Conservation (phyloP, 2,888 invertebrate genomes). For the Didymodactylos carnosus region DNA sequence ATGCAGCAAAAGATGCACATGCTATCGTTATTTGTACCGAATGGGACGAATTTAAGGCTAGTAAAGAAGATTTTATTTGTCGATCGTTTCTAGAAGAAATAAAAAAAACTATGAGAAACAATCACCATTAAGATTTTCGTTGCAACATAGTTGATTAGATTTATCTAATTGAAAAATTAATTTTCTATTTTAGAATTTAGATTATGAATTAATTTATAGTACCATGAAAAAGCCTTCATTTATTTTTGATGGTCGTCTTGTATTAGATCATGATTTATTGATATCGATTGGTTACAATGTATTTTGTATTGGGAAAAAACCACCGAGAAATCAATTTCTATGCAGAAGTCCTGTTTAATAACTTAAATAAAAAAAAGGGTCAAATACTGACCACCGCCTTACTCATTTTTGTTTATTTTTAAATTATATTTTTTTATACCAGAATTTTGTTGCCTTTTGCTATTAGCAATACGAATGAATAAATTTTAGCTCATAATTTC, state of each 20-base stretch:
- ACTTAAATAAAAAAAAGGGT: no score
- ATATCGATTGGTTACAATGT: constrained; percentile 74
- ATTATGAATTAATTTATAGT: constrained; percentile 68
- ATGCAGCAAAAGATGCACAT: constrained; percentile 69
- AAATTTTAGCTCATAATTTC: no score
- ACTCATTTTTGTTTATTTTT: no score
- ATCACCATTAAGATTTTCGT: no score
- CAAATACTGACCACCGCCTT: no score
- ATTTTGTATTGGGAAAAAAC: constrained; percentile 56
- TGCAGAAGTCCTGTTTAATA: background rate
- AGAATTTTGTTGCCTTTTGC: no score
- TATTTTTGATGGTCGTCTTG: constrained; percentile 86
- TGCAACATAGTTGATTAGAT: no score
- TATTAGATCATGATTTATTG: constrained; percentile 62
- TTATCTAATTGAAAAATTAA: no score
- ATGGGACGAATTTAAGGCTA: constrained; percentile 72
- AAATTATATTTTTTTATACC: no score
- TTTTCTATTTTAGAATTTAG: constrained; percentile 42
- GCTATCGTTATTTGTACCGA: constrained; percentile 90
- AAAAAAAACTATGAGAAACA: no score
- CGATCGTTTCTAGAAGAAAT: background rate
- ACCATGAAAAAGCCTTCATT: constrained; percentile 95
- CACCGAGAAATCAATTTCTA: background rate
- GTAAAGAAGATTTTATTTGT: background rate
- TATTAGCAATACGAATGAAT: no score